A percentile compares a stretch with the other conserved stretches of the same genome.
These are phyloP conservation scores for Uloborus diversus DNA, from an alignment of 1,140 invertebrate species.

Conservation along the genomic window DNA sequence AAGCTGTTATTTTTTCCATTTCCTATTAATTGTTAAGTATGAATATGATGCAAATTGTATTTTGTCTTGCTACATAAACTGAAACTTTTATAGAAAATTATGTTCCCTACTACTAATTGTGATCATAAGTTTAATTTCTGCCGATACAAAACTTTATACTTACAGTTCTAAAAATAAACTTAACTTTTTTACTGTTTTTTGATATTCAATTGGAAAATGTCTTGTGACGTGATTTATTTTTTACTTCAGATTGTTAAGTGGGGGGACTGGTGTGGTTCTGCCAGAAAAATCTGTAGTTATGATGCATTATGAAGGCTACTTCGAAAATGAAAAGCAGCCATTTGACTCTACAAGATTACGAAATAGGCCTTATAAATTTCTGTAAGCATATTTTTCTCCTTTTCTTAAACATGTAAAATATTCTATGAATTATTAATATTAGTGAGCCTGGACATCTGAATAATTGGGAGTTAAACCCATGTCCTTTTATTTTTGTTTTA, in stretches of 20 bases:
- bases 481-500: no score
- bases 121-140: background rate
- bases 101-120: background rate
- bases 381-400: constrained; percentile 36
- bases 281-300: constrained; percentile 70
- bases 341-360: constrained; percentile 75
- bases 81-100: background rate
- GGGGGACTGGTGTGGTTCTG: constrained; percentile 72
- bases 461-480: no score
- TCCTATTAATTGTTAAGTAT: no score
- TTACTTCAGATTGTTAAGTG: constrained; percentile 60
- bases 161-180: background rate
- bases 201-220: background rate
- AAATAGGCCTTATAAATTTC: constrained; percentile 66
- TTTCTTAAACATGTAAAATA: no score
- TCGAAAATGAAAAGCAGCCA: constrained; percentile 75
- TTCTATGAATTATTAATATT: no score
- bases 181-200: background rate
- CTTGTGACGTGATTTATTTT: background rate
- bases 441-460: no score
- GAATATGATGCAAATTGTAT: background rate
- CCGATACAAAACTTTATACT: background rate
- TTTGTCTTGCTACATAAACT: background rate
- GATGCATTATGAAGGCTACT: constrained; percentile 76
- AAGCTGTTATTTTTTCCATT: no score